Percentiles rank a stretch among this genome's conserved stretches.
Evolutionary conservation across 1,140 invertebrate genomes (phyloP).

Genomic region (Drosophila varians): DNA sequence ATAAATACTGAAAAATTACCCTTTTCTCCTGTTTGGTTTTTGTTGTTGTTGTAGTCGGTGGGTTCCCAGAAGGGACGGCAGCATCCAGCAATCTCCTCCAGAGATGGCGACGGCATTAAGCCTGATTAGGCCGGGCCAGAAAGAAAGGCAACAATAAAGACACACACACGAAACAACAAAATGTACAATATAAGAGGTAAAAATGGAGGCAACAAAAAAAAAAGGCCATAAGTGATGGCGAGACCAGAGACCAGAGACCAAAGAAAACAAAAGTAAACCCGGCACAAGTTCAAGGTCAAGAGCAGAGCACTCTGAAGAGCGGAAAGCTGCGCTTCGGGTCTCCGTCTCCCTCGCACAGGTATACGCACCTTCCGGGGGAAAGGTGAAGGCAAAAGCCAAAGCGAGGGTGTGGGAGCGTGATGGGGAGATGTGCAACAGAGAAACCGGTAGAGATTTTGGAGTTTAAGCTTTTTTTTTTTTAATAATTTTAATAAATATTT

Average conservation of each 20-base stretch:
- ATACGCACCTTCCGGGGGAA: conserved; percentile 25
- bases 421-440: conserved; percentile 17
- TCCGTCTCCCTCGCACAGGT: conserved; percentile 28
- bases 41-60: too few species aligned
- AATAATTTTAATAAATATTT: not conserved
- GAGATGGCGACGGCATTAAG: conserved; percentile 69
- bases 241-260: too few species aligned
- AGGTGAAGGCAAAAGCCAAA: conserved; percentile 24
- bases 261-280: conserved; percentile 81
- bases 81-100: too few species aligned
- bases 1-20: conserved; percentile 47
- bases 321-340: conserved; percentile 53
- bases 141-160: conserved; percentile 46
- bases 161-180: conserved; percentile 19
- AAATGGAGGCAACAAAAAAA: conserved; percentile 25
- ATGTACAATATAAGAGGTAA: not conserved
- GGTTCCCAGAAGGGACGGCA: conserved; percentile 35
- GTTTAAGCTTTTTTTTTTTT: not conserved
- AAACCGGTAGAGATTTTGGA: conserved; percentile 5
- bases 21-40: not conserved
- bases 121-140: conserved; percentile 64
- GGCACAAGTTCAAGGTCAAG: conserved; percentile 81
- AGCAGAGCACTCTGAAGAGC: conserved; percentile 41
- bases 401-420: not conserved
- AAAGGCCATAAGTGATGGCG: conserved; percentile 38